A percentile compares a stretch with the other conserved stretches of the same genome.
phyloP scores from a whole-genome alignment of 1,140 invertebrate species.

The Scylla paramamosain region DNA sequence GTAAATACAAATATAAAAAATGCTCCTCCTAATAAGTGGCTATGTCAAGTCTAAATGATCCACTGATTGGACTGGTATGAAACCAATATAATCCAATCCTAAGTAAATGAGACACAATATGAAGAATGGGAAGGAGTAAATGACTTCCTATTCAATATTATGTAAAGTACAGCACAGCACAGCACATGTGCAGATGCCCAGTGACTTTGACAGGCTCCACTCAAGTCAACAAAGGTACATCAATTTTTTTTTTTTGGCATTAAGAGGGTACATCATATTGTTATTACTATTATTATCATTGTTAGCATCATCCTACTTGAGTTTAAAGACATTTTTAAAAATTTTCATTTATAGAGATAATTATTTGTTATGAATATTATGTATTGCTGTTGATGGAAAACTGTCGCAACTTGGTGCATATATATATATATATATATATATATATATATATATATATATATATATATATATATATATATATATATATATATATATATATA shows the following conservation, averaged over 20 bases:
- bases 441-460: slow-evolving; percentile 37
- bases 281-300: background rate
- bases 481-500: slow-evolving; percentile 32
- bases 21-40: too few species aligned
- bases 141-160: too few species aligned
- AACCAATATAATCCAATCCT: too few species aligned
- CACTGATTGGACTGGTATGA: too few species aligned
- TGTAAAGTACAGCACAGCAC: background rate
- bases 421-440: slow-evolving; percentile 48
- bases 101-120: too few species aligned
- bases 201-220: background rate
- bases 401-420: background rate
- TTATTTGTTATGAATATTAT: slow-evolving; percentile 5
- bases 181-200: background rate
- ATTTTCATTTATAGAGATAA: background rate
- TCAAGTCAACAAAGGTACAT: background rate
- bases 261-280: background rate
- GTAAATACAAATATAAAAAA: too few species aligned
- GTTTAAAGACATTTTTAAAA: background rate
- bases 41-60: too few species aligned
- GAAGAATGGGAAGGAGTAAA: too few species aligned
- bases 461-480: slow-evolving; percentile 42
- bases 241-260: background rate
- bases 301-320: background rate
- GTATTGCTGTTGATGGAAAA: background rate